Conservation (phyloP, 2,888 invertebrate genomes). For the Orthosia cruda region DNA sequence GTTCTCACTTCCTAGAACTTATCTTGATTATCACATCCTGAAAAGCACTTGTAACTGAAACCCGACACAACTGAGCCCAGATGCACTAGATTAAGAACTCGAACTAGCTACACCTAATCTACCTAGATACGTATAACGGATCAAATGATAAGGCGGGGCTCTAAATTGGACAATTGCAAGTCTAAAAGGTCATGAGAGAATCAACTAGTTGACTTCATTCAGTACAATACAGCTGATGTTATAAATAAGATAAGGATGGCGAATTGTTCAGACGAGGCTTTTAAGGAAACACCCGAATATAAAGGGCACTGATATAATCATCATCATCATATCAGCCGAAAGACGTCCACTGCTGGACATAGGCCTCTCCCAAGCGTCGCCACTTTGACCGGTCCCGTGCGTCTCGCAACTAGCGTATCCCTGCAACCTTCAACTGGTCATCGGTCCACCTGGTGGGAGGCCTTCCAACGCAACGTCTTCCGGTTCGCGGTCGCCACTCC, state of each 20-base stretch:
- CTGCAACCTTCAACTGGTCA: too few species aligned
- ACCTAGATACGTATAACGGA: constrained; percentile 6
- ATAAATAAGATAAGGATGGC: constrained; percentile 30
- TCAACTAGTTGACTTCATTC: constrained; percentile 54
- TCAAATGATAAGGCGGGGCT: constrained; percentile 33
- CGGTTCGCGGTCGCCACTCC: too few species aligned
- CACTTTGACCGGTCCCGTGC: too few species aligned
- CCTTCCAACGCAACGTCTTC: too few species aligned
- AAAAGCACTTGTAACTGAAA: constrained; percentile 18
- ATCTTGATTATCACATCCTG: constrained; percentile 26
- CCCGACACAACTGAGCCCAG: constrained; percentile 14
- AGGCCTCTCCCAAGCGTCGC: too few species aligned
- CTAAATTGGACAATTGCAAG: constrained; percentile 65
- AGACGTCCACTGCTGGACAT: too few species aligned
- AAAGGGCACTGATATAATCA: not conserved
- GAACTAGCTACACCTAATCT: not conserved
- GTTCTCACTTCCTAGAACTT: not conserved
- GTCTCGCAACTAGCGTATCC: too few species aligned
- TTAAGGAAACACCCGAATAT: not conserved
- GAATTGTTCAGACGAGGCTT: not conserved
- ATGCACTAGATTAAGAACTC: constrained; percentile 26
- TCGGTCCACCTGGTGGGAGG: too few species aligned
- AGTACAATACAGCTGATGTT: not conserved
- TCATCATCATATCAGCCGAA: too few species aligned
- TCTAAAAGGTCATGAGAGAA: constrained; percentile 55